Conservation (phyloP, 2,113 vertebrate species). For the Melozone crissalis region DNA sequence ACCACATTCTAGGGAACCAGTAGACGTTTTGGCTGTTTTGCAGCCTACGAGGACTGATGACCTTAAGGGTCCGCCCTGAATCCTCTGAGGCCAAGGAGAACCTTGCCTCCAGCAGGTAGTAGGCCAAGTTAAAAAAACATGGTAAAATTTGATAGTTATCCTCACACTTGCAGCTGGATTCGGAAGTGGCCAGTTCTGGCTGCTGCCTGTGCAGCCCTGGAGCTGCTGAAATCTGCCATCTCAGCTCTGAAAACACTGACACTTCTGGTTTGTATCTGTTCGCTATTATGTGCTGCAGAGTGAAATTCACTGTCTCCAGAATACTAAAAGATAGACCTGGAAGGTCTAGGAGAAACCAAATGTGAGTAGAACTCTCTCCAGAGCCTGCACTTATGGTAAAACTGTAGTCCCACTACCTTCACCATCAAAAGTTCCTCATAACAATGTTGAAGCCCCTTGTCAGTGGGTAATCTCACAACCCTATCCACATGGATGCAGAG, state of each 20-base stretch:
- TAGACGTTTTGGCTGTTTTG: background rate
- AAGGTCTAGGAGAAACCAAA: background rate
- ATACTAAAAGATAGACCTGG: background rate
- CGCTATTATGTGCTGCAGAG: background rate
- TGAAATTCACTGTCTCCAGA: background rate
- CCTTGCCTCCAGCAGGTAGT: background rate
- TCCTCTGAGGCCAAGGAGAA: background rate
- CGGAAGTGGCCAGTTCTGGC: background rate
- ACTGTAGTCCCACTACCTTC: background rate
- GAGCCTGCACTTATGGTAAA: background rate
- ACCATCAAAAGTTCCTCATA: background rate
- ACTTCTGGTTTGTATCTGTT: background rate
- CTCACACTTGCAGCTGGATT: constrained; percentile 23
- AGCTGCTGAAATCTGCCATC: background rate
- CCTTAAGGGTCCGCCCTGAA: background rate
- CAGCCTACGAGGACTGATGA: background rate
- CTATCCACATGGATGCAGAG: rapidly evolving
- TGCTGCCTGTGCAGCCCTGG: background rate
- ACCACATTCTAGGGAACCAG: background rate
- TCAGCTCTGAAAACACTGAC: background rate
- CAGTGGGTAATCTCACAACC: background rate
- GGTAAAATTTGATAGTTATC: background rate
- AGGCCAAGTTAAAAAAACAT: background rate
- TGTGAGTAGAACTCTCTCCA: background rate
- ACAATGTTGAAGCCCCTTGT: background rate